phyloP scores from a whole-genome alignment of 2,888 invertebrate genomes.

The Megaustenia siamemsis region DNA sequence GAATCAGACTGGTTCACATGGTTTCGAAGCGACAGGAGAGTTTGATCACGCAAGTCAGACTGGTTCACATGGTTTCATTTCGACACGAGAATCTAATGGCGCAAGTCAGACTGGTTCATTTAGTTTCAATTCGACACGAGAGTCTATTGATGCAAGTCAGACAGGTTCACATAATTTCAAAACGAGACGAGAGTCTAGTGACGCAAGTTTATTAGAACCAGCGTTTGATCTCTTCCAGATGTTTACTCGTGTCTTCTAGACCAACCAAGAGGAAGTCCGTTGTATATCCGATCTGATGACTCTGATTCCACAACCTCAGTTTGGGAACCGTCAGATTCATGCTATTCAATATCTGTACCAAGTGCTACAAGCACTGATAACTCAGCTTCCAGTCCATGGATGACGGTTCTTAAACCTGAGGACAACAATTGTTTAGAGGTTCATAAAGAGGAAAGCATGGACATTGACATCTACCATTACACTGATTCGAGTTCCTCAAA shows the following conservation, averaged over 20 bases:
- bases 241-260: not conserved
- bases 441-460: too few relatives aligned
- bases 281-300: not conserved
- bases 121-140: too few relatives aligned
- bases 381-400: not conserved
- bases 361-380: not conserved
- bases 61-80: too few relatives aligned
- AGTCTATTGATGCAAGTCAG: too few relatives aligned
- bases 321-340: not conserved
- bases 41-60: too few relatives aligned
- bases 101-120: too few relatives aligned
- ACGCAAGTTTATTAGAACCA: not conserved
- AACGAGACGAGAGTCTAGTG: not conserved
- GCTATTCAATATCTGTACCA: not conserved
- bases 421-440: too few relatives aligned
- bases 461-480: too few relatives aligned
- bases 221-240: constrained; percentile 9
- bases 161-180: too few relatives aligned
- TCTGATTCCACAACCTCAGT: not conserved
- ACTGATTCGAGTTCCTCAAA: not conserved
- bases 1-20: too few relatives aligned
- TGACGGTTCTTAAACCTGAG: not conserved
- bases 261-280: not conserved
- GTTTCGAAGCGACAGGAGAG: too few relatives aligned
- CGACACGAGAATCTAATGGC: too few relatives aligned